Evolutionary conservation across 2,888 invertebrate species (phyloP), one percentile per base, ranked within the genome.

Genomic region (Xestoiulus laeticollis): DNA sequence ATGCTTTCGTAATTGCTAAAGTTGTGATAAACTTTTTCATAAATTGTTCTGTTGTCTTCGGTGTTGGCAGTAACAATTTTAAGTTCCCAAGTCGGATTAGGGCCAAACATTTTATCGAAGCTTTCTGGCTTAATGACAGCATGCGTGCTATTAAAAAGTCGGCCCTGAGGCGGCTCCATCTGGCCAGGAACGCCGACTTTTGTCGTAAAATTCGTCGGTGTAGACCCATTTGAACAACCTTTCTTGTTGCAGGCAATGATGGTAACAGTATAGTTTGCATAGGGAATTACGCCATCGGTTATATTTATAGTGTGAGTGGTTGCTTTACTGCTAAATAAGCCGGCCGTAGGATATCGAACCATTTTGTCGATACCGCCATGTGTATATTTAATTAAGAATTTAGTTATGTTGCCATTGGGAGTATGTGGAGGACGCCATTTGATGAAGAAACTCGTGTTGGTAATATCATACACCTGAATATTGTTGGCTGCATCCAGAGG

Each of bases 141-240:
- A 83, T 83, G 59, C 5, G 87, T 87, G 33, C 22, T 16, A 43
- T 87, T 87, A 44, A 78, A 22, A 26, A 78, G 44, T 1, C 87
- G 32, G 33, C 30, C 83, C 19, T 22, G 22, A 6, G 87, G 87
- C 8, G 87, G 87, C n/a, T 83, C 33, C 87, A 87, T 87, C 43
- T 83, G 38, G 12, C 83, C 82, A 26, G 87, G 87, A 32, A 83
- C 91, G 83, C 96, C 96, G 89, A 95, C 94, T 88, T 93, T 92
- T 0, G 96, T 96, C 38, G 92, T 92, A 0, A 94, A 92, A 89
- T 92, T 92, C 82, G 94, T 92, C 0, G 93, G 92, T 89, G 93
- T 92, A 86, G 94, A 94, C 14, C 92, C 91, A 38, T 93, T 91
- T 1, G 96, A 96, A 90, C 95, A 96, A 78, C 93, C 92, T 0